A percentile compares a stretch with the other conserved stretches of the same genome.
phyloP scores from a whole-genome alignment of 1,140 invertebrate genomes.

The Anoplophora glabripennis region DNA sequence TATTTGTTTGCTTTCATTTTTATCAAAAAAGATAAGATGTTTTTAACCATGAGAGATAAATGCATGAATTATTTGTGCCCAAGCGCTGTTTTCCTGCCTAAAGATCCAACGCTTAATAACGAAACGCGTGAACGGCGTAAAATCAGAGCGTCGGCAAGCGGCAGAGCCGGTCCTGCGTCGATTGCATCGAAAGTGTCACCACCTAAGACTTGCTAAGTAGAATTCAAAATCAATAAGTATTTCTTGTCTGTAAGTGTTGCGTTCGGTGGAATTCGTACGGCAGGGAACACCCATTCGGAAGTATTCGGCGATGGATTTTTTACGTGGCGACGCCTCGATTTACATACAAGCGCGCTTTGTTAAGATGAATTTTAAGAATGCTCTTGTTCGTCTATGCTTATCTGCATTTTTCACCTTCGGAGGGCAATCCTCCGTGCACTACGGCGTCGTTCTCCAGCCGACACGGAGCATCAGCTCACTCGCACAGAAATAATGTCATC shows the following conservation, averaged over 20 bases:
- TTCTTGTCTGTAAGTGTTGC: slow-evolving; percentile 36
- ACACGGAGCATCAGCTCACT: too few species aligned
- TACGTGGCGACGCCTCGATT: slow-evolving; percentile 39
- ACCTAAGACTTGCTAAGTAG: slow-evolving; percentile 44
- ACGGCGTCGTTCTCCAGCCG: too few species aligned
- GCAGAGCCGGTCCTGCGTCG: slow-evolving; percentile 15
- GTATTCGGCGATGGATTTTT: slow-evolving; percentile 42
- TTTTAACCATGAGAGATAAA: too few species aligned
- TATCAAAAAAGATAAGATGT: too few species aligned
- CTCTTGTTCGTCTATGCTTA: slow-evolving; percentile 5
- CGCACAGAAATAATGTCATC: too few species aligned
- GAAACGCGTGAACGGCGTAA: not conserved
- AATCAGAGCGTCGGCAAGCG: not conserved
- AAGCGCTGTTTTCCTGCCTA: too few species aligned
- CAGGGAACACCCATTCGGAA: slow-evolving; percentile 28
- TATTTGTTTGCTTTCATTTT: too few species aligned
- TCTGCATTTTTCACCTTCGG: slow-evolving; percentile 10
- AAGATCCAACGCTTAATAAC: too few species aligned
- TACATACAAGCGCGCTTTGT: slow-evolving; percentile 35
- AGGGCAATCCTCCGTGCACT: too few species aligned
- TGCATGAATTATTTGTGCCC: too few species aligned
- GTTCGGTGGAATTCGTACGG: slow-evolving; percentile 34
- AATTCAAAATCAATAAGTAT: slow-evolving; percentile 46
- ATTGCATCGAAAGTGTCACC: slow-evolving; percentile 38
- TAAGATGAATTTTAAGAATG: slow-evolving; percentile 25